These are phyloP conservation scores for Cassiopea andromeda DNA, from an alignment of 30 jellyfish, hydroid and myxozoan genomes.

Conservation along the genomic window DNA sequence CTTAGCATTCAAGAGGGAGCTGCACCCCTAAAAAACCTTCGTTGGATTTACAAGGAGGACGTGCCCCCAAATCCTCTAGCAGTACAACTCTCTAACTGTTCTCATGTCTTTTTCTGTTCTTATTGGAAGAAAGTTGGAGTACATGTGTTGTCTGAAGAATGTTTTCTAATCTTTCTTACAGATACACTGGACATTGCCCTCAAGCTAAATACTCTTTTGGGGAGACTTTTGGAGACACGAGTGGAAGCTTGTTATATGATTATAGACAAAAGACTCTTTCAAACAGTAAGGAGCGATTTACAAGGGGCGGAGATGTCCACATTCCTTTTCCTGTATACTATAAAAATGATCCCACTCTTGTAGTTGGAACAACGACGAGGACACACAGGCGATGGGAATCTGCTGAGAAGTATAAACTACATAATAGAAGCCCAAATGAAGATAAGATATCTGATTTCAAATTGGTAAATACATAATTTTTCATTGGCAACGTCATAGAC, in stretches of 20 bases:
- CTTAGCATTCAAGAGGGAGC: too few relatives aligned
- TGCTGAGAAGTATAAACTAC: conserved; percentile 48
- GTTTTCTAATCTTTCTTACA: background rate
- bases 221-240: conserved; percentile 72
- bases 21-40: too few relatives aligned
- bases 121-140: too few relatives aligned
- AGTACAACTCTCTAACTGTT: too few relatives aligned
- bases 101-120: too few relatives aligned
- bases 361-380: conserved; percentile 58
- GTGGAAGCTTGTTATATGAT: conserved; percentile 22
- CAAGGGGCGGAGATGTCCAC: conserved; percentile 65
- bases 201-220: conserved; percentile 60
- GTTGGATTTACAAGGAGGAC: too few relatives aligned
- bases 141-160: too few relatives aligned
- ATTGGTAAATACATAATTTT: conserved; percentile 24
- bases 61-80: too few relatives aligned
- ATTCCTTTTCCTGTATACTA: conserved; percentile 66
- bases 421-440: conserved; percentile 38
- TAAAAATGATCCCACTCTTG: conserved; percentile 71
- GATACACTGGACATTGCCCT: conserved; percentile 82
- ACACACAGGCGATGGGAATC: conserved; percentile 74
- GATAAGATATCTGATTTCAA: conserved; percentile 26
- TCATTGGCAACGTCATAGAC: background rate
- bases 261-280: conserved; percentile 40
- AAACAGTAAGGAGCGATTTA: conserved; percentile 52